Evolutionary conservation across 2,113 vertebrate genomes (phyloP), one percentile per base, ranked within the genome.

Genomic region (Ivindomyrus marchei): DNA sequence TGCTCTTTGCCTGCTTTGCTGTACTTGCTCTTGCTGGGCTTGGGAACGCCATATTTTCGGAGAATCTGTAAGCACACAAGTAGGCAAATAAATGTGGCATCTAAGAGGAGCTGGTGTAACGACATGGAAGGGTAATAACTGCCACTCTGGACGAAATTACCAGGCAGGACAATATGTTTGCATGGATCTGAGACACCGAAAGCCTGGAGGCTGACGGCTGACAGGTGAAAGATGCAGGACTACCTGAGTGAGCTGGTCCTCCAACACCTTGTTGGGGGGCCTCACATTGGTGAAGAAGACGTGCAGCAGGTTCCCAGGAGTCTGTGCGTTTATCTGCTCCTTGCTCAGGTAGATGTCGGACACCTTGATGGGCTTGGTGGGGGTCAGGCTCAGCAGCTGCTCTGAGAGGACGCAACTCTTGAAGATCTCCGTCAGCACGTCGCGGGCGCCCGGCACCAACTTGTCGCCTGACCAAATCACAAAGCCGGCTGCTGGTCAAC

Each of bases 181-280:
- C 27, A 36, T 36, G 31, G 62, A 70, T 31, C 0, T 70, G 24
- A 9, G 66, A 36, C 9, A 36, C 1, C 2, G 66, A 74, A 74
- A 74, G 10, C 66, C 66, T 8, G 70, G 0, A 39, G 70, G 70
- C 27, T 39, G 70, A 17, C 70, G 17, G 31, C 11, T 27, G 13
- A 27, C 21, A 24, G n/a, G 36, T 21, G 53, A 46, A 53, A 45
- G 50, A 90, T 19, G 46, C 4, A 0, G 36, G 53, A 45, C 21
- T 95, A 99, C 98, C 98, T 98, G 98, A 4, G 98, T 98, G 8
- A 99, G 97, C 90, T 99, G 98, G 93, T 99, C 98, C 91, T 99
- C 98, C 3, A 99, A 96, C 85, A 98, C 96, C 92, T 99, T 99
- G 95, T 99, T 99, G 0, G 98, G 97, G 45, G 97, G 97, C 17